Evolutionary conservation across 53 echinoderm and acorn worm genomes (phyloP).

Genomic region (Holothuria scabra): DNA sequence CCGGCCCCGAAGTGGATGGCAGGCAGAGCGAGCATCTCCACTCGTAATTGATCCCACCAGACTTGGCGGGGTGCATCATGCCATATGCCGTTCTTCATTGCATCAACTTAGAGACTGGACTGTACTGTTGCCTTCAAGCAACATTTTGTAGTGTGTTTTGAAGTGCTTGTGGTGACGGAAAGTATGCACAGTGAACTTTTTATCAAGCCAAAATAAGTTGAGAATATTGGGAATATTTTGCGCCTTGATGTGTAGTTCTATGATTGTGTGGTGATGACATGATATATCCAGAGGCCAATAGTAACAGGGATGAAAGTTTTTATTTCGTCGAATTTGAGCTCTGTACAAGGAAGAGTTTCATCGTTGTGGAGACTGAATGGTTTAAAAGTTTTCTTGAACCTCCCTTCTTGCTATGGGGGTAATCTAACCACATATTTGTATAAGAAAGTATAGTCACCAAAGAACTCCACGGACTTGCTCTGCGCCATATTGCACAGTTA

Average conservation of each 20-base stretch:
- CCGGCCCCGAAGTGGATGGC: constrained; percentile 7
- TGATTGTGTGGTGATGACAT: not conserved
- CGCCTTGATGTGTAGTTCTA: not conserved
- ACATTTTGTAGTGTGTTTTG: not conserved
- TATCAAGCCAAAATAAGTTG: not conserved
- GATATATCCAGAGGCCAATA: too few relatives aligned
- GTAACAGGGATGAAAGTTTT: too few relatives aligned
- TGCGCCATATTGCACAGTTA: too few relatives aligned
- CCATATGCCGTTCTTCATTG: constrained; percentile 10
- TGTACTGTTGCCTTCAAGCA: not conserved
- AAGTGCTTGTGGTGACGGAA: not conserved
- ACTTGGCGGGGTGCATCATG: constrained; percentile 17
- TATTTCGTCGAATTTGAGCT: too few relatives aligned
- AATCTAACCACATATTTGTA: too few relatives aligned
- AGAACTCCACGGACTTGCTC: too few relatives aligned
- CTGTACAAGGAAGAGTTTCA: too few relatives aligned
- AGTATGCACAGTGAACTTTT: constrained; percentile 6
- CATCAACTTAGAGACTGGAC: too few relatives aligned
- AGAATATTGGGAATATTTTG: not conserved
- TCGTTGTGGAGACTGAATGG: too few relatives aligned
- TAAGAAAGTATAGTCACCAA: too few relatives aligned
- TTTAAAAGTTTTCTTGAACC: too few relatives aligned
- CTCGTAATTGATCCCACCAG: constrained; percentile 24
- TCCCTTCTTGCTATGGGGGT: too few relatives aligned
- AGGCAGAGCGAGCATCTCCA: not conserved